Conservation (phyloP, 2,797 vertebrate species). For the Hozukius guyotensis region DNA sequence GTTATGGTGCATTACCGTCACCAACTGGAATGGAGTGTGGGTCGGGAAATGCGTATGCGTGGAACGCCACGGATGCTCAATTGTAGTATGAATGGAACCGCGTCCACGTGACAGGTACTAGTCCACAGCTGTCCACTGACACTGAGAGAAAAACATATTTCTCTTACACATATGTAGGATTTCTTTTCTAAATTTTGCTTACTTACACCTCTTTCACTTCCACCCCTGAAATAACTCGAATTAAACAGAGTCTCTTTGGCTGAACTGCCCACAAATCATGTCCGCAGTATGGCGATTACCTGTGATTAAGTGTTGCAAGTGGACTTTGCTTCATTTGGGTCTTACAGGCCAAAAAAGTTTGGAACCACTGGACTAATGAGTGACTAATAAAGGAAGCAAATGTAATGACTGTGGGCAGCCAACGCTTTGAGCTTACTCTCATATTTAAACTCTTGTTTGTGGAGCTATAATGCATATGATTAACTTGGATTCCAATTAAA, state of each 20-base stretch:
- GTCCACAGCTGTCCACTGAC: too few relatives aligned
- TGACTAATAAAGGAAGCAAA: neutral
- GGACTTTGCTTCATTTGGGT: neutral
- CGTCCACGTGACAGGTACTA: too few relatives aligned
- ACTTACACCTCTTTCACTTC: too few relatives aligned
- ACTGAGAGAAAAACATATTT: neutral
- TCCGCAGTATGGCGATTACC: neutral
- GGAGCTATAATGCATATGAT: neutral
- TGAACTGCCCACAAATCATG: neutral
- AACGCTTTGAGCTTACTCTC: neutral
- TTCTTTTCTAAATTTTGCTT: too few relatives aligned
- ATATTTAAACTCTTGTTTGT: neutral
- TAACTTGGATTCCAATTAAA: neutral
- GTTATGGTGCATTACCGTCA: too few relatives aligned
- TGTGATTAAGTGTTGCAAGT: neutral
- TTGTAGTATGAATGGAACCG: too few relatives aligned
- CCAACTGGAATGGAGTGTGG: too few relatives aligned
- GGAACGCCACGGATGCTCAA: too few relatives aligned
- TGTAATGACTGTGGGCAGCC: neutral
- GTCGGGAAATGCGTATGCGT: too few relatives aligned
- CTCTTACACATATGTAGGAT: neutral
- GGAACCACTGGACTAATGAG: neutral
- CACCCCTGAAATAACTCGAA: too few relatives aligned
- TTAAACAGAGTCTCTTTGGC: too few relatives aligned
- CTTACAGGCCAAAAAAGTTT: accelerated